Conservation (phyloP, 2,888 invertebrate species). For the Griposia aprilina region DNA sequence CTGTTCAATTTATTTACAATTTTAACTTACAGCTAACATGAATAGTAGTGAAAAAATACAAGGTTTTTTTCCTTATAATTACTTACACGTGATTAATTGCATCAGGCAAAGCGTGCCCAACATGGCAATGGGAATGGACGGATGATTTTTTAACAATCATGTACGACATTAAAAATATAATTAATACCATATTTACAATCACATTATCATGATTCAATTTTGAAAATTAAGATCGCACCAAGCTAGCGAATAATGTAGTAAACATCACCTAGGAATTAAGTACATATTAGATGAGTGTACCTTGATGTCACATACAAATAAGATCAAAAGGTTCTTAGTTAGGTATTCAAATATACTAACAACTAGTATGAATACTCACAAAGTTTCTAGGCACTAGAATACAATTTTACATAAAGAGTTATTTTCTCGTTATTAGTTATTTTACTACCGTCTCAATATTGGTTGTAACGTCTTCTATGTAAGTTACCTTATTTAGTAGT, state of each 20-base stretch:
- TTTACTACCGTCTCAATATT: background rate
- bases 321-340: constrained; percentile 25
- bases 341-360: constrained; percentile 16
- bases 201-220: constrained; percentile 44
- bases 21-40: constrained; percentile 45
- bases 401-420: constrained; percentile 11
- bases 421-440: background rate
- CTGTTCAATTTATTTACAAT: constrained; percentile 53
- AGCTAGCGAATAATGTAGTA: constrained; percentile 47
- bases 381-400: constrained; percentile 52
- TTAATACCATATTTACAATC: constrained; percentile 50
- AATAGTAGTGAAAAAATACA: constrained; percentile 69
- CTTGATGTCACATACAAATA: constrained; percentile 8
- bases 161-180: constrained; percentile 46
- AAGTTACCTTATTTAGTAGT: background rate
- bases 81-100: constrained; percentile 48
- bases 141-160: constrained; percentile 62
- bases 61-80: constrained; percentile 54
- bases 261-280: constrained; percentile 16
- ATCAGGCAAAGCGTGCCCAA: constrained; percentile 67
- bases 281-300: constrained; percentile 6
- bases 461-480: background rate
- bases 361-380: constrained; percentile 29
- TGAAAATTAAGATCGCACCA: constrained; percentile 47
- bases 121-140: constrained; percentile 69